phyloP scores from a whole-genome alignment of 2,888 invertebrate species.

The Malthinus seriepunctatus region DNA sequence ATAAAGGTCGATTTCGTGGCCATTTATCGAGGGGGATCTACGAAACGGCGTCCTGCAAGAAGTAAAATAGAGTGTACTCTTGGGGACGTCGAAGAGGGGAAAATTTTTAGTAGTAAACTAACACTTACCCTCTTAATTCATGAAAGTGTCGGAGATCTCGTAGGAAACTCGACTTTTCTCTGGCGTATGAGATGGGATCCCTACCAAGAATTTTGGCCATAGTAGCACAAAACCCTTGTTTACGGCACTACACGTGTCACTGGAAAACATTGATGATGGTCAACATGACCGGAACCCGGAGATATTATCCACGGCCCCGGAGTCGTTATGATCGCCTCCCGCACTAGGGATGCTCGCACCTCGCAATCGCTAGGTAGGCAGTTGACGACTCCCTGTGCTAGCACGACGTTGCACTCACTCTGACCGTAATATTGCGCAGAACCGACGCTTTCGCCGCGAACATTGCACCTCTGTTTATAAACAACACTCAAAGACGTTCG shows the following conservation, averaged over 20 bases:
- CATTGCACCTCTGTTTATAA: slow-evolving; percentile 46
- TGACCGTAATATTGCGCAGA: slow-evolving; percentile 56
- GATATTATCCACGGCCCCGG: slow-evolving; percentile 44
- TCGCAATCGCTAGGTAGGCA: slow-evolving; percentile 50
- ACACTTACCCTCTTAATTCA: slow-evolving; percentile 85
- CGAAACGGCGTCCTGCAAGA: slow-evolving; percentile 64
- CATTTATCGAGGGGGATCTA: slow-evolving; percentile 76
- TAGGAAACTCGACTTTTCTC: slow-evolving; percentile 79
- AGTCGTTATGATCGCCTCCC: slow-evolving; percentile 53
- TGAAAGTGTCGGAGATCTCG: slow-evolving; percentile 89
- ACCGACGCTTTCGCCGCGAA: slow-evolving; percentile 50
- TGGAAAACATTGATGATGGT: slow-evolving; percentile 47
- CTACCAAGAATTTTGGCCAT: slow-evolving; percentile 69
- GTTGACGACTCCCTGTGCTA: slow-evolving; percentile 58
- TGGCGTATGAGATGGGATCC: slow-evolving; percentile 74
- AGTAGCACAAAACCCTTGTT: slow-evolving; percentile 47
- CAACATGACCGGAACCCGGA: slow-evolving; percentile 51
- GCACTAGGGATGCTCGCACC: slow-evolving; percentile 54
- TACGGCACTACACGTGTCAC: slow-evolving; percentile 53
- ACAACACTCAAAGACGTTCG: slow-evolving; percentile 43
- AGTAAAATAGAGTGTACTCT: slow-evolving; percentile 17
- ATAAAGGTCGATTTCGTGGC: slow-evolving; percentile 90
- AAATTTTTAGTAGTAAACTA: slow-evolving; percentile 8
- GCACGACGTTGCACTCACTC: slow-evolving; percentile 56
- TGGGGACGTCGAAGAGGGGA: slow-evolving; percentile 22